Base-by-base conservation (phyloP, 2,888 invertebrate genomes). In the Octodonta nipae region DNA sequence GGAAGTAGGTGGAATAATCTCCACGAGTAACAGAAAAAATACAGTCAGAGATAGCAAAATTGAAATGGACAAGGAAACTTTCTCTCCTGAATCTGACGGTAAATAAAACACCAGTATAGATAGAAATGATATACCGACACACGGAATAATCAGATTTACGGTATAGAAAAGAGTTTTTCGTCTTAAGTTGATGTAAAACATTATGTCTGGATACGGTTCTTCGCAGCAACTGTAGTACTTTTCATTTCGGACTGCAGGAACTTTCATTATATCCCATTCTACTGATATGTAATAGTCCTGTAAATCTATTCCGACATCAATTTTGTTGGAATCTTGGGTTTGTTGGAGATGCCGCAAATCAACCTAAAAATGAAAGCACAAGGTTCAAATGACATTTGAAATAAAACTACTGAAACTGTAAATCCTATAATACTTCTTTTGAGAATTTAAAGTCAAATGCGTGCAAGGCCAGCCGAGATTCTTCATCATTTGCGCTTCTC, bases 141-240 rank as follows among this genome's bases (percentile, higher is more conserved):
- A 95, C 33, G 93, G 95, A 54, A 93, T 89, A 55, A 95, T 93
- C 45, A 95, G 74, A 63, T 95, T 95, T 54, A 95, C 88, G 32
- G 92, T 93, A 70, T 95, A 95, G 70, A 95, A 95, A 40, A 95
- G 77, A 20, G 95, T 92, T 67, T 93, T 93, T 51, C 93, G 72
- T 50, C 92, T 71, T 38, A 93, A 69, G 41, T 92, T 92, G 54
- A 98, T 81, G 66, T 95, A 89, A 69, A 96, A 98, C 50, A 92
- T 91, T 56, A 98, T 93, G 67, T 96, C 96, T 34, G 87, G 83
- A 58, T 88, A 96, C 37, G 93, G 93, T 63, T 93, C 87, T 61
- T 88, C 86, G 64, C 93, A 95, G 64, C 95, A 95, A 66, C 95
- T 95, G 52, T 87, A 87, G 71, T 95, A 89, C 65, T 84, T 87